Percentiles rank a stretch among this genome's conserved stretches.
phyloP scores from a whole-genome alignment of 1,140 invertebrate species.

The Dendroctonus valens region DNA sequence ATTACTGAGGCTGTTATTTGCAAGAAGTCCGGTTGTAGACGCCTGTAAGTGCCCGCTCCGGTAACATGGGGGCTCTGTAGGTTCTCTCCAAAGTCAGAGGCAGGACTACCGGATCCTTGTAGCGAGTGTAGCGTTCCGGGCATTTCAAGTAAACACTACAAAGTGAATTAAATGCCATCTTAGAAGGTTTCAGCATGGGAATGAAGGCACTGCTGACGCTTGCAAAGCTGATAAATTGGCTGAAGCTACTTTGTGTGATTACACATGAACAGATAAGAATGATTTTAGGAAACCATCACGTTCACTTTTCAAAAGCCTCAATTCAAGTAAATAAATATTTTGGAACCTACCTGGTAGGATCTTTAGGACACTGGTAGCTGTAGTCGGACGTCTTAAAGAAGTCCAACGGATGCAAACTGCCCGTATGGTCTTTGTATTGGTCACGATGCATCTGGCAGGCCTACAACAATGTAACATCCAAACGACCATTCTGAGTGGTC shows the following conservation, averaged over 20 bases:
- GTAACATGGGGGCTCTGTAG: constrained; percentile 52
- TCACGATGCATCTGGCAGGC: constrained; percentile 57
- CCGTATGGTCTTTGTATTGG: constrained; percentile 58
- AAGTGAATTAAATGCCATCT: constrained; percentile 23
- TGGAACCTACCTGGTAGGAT: constrained; percentile 52
- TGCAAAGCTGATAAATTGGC: too few relatives aligned
- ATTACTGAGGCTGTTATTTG: too few relatives aligned
- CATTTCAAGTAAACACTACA: constrained; percentile 56
- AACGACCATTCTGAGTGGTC: neutral
- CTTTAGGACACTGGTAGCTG: constrained; percentile 54
- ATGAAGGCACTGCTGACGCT: too few relatives aligned
- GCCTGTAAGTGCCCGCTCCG: constrained; percentile 54
- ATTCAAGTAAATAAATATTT: neutral
- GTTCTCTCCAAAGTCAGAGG: constrained; percentile 53
- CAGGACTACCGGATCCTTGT: constrained; percentile 57
- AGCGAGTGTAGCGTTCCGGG: constrained; percentile 56
- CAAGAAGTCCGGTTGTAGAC: constrained; percentile 37
- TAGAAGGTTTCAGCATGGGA: neutral
- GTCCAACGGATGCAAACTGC: constrained; percentile 53
- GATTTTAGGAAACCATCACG: too few relatives aligned
- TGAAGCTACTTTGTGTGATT: too few relatives aligned
- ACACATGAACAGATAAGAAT: too few relatives aligned
- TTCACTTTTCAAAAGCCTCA: too few relatives aligned
- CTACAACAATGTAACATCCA: constrained; percentile 42
- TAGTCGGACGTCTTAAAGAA: constrained; percentile 56